These are phyloP conservation scores for Drosophila rufa DNA, from an alignment of 1,140 invertebrate species.

Conservation along the genomic window DNA sequence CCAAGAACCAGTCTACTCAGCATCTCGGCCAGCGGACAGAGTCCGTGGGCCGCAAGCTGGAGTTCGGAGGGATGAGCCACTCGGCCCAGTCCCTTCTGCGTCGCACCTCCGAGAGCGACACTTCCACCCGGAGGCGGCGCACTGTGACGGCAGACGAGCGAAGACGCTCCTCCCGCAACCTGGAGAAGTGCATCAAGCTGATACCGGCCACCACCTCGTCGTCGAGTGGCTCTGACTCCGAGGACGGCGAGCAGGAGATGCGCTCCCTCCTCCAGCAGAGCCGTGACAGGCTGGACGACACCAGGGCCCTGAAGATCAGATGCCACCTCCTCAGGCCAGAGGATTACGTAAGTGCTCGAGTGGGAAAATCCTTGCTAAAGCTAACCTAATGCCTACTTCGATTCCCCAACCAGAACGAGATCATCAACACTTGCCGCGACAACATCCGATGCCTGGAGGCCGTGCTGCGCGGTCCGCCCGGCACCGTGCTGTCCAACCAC, in stretches of 20 bases:
- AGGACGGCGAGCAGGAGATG: constrained; percentile 83
- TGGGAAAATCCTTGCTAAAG: not conserved
- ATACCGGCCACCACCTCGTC: constrained; percentile 72
- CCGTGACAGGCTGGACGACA: constrained; percentile 76
- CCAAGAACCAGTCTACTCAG: constrained; percentile 49
- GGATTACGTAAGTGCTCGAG: constrained; percentile 79
- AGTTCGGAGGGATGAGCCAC: constrained; percentile 81
- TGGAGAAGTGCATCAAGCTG: constrained; percentile 79
- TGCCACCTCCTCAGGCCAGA: constrained; percentile 81
- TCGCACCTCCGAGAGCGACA: constrained; percentile 83
- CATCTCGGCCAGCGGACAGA: constrained; percentile 40
- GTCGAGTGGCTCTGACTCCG: constrained; percentile 71
- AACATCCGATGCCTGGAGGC: constrained; percentile 89
- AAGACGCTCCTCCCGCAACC: constrained; percentile 74
- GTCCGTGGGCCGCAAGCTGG: constrained; percentile 77
- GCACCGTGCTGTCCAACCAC: constrained; percentile 74
- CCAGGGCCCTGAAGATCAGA: constrained; percentile 78
- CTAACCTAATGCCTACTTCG: not conserved
- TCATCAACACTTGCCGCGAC: constrained; percentile 90
- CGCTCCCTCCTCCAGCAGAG: constrained; percentile 78
- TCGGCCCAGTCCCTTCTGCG: constrained; percentile 74
- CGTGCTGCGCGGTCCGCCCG: constrained; percentile 85
- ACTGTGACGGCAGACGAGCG: constrained; percentile 76
- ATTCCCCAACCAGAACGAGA: constrained; percentile 88
- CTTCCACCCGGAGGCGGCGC: constrained; percentile 75